These are phyloP conservation scores for Cotesia congregata DNA, from an alignment of 2,888 invertebrate species.

Conservation along the genomic window DNA sequence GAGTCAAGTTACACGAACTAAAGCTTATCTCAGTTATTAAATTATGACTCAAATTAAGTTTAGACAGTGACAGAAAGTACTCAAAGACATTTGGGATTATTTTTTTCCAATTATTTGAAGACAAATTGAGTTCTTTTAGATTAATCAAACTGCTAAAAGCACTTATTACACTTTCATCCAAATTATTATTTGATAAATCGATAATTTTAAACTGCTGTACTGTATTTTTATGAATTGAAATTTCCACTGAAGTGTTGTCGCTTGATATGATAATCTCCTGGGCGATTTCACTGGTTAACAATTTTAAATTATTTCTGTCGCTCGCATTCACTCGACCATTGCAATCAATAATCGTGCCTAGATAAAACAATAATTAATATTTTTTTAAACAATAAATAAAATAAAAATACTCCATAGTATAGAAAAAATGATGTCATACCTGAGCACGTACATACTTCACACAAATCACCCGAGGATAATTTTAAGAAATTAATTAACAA, in stretches of 20 bases:
- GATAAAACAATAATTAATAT: not conserved
- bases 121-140: conserved; percentile 71
- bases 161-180: conserved; percentile 68
- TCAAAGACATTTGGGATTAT: conserved; percentile 70
- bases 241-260: conserved; percentile 71
- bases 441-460: conserved; percentile 56
- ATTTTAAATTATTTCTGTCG: not conserved
- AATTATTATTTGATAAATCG: conserved; percentile 73
- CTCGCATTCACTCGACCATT: not conserved
- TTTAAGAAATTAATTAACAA: conserved; percentile 44
- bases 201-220: conserved; percentile 70
- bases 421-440: conserved; percentile 46
- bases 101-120: conserved; percentile 70
- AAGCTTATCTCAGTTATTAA: conserved; percentile 63
- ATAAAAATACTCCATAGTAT: too few relatives aligned
- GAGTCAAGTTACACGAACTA: conserved; percentile 53
- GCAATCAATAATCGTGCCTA: not conserved
- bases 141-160: conserved; percentile 66
- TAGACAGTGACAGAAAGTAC: conserved; percentile 69
- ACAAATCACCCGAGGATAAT: conserved; percentile 51
- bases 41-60: conserved; percentile 73
- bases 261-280: conserved; percentile 64
- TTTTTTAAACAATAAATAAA: too few relatives aligned
- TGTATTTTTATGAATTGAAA: conserved; percentile 71
- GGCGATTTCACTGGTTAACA: not conserved